These are phyloP conservation scores for Romanogobio albipinnatus DNA, from an alignment of 2,113 vertebrate genomes.

Conservation along the genomic window DNA sequence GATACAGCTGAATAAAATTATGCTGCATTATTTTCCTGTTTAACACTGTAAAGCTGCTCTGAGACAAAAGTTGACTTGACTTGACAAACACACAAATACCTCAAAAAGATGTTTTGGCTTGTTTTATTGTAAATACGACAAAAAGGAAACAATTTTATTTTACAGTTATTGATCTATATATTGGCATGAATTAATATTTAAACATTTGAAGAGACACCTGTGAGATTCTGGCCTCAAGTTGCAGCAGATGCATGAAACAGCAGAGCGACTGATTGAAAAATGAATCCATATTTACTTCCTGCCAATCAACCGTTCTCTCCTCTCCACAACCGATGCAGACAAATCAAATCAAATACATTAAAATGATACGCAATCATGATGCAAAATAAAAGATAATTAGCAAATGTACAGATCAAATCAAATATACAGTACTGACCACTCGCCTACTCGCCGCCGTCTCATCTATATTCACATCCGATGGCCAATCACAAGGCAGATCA, in stretches of 20 bases:
- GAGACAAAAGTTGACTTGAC: no score
- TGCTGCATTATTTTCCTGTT: no score
- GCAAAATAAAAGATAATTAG: slow-evolving; percentile 38
- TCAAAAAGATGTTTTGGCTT: slow-evolving; percentile 54
- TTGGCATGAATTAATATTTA: slow-evolving; percentile 63
- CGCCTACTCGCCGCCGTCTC: slow-evolving; percentile 41
- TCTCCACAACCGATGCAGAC: slow-evolving; percentile 47
- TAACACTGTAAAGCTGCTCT: no score
- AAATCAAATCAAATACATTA: slow-evolving; percentile 42
- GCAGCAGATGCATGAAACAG: slow-evolving; percentile 60
- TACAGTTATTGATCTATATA: slow-evolving; percentile 67
- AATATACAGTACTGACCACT: slow-evolving; percentile 57
- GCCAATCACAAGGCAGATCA: slow-evolving; percentile 76
- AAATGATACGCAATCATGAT: slow-evolving; percentile 49
- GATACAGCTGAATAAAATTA: no score
- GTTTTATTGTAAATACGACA: slow-evolving; percentile 71
- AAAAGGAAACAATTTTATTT: slow-evolving; percentile 69
- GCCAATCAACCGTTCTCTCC: slow-evolving; percentile 42
- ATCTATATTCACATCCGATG: slow-evolving; percentile 40
- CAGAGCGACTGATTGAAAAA: slow-evolving; percentile 48
- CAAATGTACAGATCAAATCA: slow-evolving; percentile 55
- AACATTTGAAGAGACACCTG: slow-evolving; percentile 60
- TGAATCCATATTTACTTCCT: slow-evolving; percentile 15
- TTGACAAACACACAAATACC: neutral
- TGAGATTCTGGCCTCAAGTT: slow-evolving; percentile 59